These are phyloP conservation scores for Eleginops maclovinus DNA, from an alignment of 2,113 vertebrate genomes.

Conservation along the genomic window DNA sequence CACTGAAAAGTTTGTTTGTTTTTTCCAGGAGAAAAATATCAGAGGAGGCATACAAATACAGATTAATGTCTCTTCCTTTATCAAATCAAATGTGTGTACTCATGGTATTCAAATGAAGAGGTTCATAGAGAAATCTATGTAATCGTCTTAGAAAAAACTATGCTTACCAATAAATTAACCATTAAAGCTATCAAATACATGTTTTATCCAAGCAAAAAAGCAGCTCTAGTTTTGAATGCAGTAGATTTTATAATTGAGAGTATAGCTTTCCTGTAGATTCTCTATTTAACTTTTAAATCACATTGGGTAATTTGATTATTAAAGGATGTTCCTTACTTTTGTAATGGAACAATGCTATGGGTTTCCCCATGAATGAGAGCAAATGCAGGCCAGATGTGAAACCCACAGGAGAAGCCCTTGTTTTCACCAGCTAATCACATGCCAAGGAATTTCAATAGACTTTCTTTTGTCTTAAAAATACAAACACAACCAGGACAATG, in stretches of 20 bases:
- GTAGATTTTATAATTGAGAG: not conserved
- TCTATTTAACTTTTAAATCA: not conserved
- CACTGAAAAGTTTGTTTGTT: not conserved
- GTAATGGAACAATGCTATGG: not conserved
- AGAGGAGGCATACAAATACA: not conserved
- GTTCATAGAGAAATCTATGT: not conserved
- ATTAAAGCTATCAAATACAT: not conserved
- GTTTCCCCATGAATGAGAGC: slow-evolving; percentile 20
- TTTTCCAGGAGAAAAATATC: not conserved
- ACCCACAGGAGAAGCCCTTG: slow-evolving; percentile 52
- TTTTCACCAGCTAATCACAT: slow-evolving; percentile 37
- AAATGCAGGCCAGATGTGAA: slow-evolving; percentile 60
- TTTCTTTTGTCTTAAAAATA: not conserved
- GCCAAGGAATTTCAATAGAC: slow-evolving; percentile 22
- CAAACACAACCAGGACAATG: not conserved
- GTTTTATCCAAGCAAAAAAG: not conserved
- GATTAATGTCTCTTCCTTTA: not conserved
- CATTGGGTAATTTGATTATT: not conserved
- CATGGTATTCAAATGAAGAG: not conserved
- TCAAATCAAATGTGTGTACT: not conserved
- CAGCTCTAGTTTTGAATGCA: not conserved
- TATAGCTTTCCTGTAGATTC: not conserved
- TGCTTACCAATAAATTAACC: not conserved
- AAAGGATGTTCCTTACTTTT: not conserved
- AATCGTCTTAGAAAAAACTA: not conserved